phyloP scores from a whole-genome alignment of 2,797 vertebrate genomes.

The Miichthys miiuy region DNA sequence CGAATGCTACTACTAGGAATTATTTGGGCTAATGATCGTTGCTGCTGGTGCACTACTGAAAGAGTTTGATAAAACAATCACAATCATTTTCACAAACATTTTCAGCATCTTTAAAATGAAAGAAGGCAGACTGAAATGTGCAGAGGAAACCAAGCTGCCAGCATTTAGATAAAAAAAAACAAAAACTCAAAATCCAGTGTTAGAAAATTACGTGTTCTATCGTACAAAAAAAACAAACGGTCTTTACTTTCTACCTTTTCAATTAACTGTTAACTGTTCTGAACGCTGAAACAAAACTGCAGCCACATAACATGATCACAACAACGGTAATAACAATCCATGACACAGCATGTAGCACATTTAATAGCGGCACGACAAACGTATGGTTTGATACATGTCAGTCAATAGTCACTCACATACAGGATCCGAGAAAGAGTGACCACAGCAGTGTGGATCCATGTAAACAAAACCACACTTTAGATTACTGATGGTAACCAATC shows the following conservation, averaged over 20 bases:
- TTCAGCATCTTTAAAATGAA: conserved; percentile 25
- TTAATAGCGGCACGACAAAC: neutral
- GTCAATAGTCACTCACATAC: neutral
- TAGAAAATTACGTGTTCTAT: neutral
- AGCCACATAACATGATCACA: conserved; percentile 4
- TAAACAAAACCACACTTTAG: conserved; percentile 20
- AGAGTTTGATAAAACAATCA: conserved; percentile 23
- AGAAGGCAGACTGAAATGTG: conserved; percentile 34
- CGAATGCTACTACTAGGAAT: neutral
- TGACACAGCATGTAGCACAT: neutral
- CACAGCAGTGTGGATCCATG: conserved; percentile 7
- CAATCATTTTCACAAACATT: conserved; percentile 4
- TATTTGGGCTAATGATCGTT: conserved; percentile 13
- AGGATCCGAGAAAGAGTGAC: neutral
- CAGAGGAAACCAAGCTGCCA: conserved; percentile 43
- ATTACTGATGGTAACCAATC: neutral
- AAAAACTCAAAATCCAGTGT: conserved; percentile 38
- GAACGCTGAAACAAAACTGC: neutral
- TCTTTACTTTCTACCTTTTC: neutral
- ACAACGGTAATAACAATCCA: neutral
- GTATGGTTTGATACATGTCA: conserved; percentile 4
- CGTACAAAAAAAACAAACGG: neutral
- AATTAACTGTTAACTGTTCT: neutral
- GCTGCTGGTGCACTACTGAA: conserved; percentile 28
- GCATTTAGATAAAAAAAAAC: conserved; percentile 18